These are phyloP conservation scores for Litocranius walleri DNA, from an alignment of 2,113 vertebrate species.

Conservation along the genomic window DNA sequence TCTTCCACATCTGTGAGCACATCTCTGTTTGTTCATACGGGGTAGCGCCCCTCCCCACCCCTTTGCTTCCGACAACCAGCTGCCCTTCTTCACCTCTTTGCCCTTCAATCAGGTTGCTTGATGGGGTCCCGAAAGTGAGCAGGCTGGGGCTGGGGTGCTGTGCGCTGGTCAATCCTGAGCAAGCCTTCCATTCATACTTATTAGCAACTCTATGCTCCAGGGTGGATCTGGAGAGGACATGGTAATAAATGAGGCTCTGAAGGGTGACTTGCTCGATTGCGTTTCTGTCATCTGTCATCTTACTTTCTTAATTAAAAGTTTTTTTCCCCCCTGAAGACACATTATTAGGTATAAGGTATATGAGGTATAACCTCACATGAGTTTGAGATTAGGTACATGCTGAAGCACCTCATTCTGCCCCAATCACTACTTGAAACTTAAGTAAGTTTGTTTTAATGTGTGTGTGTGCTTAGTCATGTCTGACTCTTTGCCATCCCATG, in stretches of 20 bases:
- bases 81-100: background rate
- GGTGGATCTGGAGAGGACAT: background rate
- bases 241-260: background rate
- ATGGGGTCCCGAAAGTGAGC: fast-evolving
- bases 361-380: too few relatives aligned
- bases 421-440: background rate
- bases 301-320: background rate
- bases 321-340: too few relatives aligned
- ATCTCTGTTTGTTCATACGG: background rate
- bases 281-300: background rate
- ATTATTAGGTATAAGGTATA: too few relatives aligned
- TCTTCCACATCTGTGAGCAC: background rate
- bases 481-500: background rate
- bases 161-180: background rate
- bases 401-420: background rate
- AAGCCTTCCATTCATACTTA: background rate
- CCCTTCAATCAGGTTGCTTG: fast-evolving
- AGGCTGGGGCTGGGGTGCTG: fast-evolving
- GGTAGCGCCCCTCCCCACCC: fast-evolving
- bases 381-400: background rate
- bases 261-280: background rate
- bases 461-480: background rate
- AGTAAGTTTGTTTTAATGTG: background rate
- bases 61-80: background rate
- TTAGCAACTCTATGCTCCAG: background rate